These are phyloP conservation scores for Microcebus lehilahytsara DNA, from an alignment of 2,113 vertebrate genomes.

Conservation along the genomic window DNA sequence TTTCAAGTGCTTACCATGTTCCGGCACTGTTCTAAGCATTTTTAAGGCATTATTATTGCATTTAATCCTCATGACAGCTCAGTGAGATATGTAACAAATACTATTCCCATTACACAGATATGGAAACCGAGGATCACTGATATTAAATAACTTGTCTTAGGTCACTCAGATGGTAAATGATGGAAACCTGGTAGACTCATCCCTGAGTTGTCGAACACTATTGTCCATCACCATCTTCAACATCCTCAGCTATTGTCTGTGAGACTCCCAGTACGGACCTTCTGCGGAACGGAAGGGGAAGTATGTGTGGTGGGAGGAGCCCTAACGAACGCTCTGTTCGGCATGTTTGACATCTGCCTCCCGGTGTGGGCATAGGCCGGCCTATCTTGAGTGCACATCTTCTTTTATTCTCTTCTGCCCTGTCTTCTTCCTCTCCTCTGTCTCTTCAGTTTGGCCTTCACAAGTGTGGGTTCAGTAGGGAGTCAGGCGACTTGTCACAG, in stretches of 20 bases:
- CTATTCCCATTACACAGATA: background rate
- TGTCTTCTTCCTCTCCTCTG: background rate
- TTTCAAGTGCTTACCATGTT: background rate
- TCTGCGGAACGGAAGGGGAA: background rate
- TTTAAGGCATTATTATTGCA: background rate
- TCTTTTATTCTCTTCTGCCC: background rate
- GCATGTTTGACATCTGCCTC: background rate
- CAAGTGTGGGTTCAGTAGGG: background rate
- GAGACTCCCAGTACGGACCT: background rate
- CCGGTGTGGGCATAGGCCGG: background rate
- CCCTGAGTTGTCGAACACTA: background rate
- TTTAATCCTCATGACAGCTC: background rate
- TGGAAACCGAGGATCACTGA: background rate
- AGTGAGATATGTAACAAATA: background rate
- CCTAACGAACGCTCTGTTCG: fast-evolving
- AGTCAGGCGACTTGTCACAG: background rate
- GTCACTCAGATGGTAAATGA: background rate
- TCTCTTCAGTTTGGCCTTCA: background rate
- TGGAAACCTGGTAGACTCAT: background rate
- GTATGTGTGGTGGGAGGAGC: fast-evolving
- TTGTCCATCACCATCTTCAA: background rate
- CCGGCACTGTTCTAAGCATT: background rate
- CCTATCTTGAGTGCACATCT: background rate
- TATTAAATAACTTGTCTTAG: background rate
- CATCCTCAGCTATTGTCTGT: background rate